These are phyloP conservation scores for Montipora capricornis DNA, from an alignment of 64 coral and sea anemone species.

Conservation along the genomic window DNA sequence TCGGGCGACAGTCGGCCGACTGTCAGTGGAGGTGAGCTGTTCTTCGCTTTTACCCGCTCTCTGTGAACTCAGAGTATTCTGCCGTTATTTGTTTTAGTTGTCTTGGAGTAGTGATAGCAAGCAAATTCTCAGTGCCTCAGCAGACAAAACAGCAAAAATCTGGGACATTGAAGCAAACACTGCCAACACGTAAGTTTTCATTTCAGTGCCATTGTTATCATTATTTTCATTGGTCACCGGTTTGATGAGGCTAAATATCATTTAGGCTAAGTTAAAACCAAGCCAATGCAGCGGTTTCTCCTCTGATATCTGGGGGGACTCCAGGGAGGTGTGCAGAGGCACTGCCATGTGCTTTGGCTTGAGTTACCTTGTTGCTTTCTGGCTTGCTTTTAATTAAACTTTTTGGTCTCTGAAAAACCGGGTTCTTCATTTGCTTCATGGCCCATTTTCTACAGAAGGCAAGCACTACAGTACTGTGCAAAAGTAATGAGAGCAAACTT, in stretches of 20 bases:
- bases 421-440: background rate
- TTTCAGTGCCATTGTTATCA: background rate
- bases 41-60: background rate
- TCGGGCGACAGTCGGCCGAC: too few relatives aligned
- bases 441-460: background rate
- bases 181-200: slow-evolving; percentile 68
- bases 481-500: too few relatives aligned
- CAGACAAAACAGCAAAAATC: slow-evolving; percentile 94
- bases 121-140: slow-evolving; percentile 88
- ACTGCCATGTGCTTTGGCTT: slow-evolving; percentile 1
- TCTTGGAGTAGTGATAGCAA: slow-evolving; percentile 87
- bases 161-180: slow-evolving; percentile 78
- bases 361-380: background rate
- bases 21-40: background rate
- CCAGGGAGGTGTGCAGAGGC: background rate
- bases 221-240: too few relatives aligned
- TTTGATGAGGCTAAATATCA: too few relatives aligned
- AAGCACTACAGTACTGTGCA: too few relatives aligned
- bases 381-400: background rate
- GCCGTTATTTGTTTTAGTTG: slow-evolving; percentile 32
- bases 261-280: too few relatives aligned
- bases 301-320: background rate
- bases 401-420: background rate
- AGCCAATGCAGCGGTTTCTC: background rate
- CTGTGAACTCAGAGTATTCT: too few relatives aligned